These are phyloP conservation scores for Spatulosminthurus flaviceps DNA, from an alignment of 2,888 invertebrate species.

Conservation along the genomic window DNA sequence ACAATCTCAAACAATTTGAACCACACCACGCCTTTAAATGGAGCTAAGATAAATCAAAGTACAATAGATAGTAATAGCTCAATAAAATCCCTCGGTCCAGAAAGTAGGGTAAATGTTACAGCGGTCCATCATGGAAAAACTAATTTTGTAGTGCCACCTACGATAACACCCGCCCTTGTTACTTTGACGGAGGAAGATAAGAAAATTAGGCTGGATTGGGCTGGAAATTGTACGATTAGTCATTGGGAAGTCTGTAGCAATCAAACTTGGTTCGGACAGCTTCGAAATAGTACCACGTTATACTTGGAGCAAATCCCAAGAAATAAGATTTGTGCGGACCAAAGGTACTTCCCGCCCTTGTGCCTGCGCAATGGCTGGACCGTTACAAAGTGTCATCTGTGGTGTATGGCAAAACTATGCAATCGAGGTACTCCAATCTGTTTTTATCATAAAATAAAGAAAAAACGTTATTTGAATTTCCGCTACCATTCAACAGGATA, in stretches of 20 bases:
- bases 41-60: no score
- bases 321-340: conserved; percentile 5
- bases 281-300: conserved; percentile 46
- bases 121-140: no score
- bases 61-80: no score
- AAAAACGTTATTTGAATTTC: no score
- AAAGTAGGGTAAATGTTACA: no score
- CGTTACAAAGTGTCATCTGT: conserved; percentile 54
- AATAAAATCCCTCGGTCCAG: no score
- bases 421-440: conserved; percentile 48
- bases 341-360: conserved; percentile 25
- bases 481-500: no score
- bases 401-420: conserved; percentile 55
- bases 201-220: conserved; percentile 50
- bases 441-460: no score
- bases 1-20: no score
- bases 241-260: conserved; percentile 52
- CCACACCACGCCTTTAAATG: no score
- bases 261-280: conserved; percentile 49
- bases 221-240: conserved; percentile 50
- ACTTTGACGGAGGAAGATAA: conserved; percentile 48
- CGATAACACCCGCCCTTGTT: no score
- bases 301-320: background rate
- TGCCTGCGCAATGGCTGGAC: conserved; percentile 55
- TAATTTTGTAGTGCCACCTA: no score